A percentile compares a stretch with the other conserved stretches of the same genome.
Conservation (phyloP, 2,113 vertebrate species). For the Kobus ellipsiprymnus region DNA sequence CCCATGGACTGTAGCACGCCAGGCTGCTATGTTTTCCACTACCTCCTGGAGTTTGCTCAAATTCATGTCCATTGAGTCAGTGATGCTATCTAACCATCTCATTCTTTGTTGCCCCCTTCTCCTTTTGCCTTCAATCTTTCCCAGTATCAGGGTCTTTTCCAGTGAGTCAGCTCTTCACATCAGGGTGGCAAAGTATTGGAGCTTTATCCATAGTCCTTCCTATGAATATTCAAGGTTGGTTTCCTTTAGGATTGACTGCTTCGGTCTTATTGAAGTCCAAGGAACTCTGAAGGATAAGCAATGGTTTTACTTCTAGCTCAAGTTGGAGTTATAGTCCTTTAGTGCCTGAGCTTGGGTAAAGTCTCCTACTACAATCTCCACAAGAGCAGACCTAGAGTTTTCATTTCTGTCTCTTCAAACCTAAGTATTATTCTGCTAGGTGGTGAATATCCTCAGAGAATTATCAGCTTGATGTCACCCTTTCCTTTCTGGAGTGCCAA, state of each 20-base stretch:
- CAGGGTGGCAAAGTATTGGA: not conserved
- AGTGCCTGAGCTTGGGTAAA: not conserved
- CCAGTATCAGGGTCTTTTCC: not conserved
- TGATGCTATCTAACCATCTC: not conserved
- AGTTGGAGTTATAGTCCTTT: not conserved
- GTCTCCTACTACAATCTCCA: not conserved
- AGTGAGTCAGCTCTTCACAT: not conserved
- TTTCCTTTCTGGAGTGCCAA: not conserved
- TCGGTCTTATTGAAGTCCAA: not conserved
- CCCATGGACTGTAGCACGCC: rapidly evolving
- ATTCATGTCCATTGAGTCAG: not conserved
- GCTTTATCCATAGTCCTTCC: not conserved
- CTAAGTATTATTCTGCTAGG: not conserved
- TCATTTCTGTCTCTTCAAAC: not conserved
- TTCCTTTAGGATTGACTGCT: not conserved
- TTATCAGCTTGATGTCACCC: not conserved
- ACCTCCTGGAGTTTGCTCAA: not conserved
- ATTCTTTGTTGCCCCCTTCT: not conserved
- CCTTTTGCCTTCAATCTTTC: not conserved
- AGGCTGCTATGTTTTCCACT: not conserved
- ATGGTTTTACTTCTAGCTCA: not conserved
- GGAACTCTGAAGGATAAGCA: rapidly evolving
- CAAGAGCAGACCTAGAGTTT: not conserved
- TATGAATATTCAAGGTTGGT: not conserved
- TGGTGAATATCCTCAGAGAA: not conserved